These are phyloP conservation scores for Lissonota sp. DNA, from an alignment of 2,888 invertebrate species.

Conservation along the genomic window DNA sequence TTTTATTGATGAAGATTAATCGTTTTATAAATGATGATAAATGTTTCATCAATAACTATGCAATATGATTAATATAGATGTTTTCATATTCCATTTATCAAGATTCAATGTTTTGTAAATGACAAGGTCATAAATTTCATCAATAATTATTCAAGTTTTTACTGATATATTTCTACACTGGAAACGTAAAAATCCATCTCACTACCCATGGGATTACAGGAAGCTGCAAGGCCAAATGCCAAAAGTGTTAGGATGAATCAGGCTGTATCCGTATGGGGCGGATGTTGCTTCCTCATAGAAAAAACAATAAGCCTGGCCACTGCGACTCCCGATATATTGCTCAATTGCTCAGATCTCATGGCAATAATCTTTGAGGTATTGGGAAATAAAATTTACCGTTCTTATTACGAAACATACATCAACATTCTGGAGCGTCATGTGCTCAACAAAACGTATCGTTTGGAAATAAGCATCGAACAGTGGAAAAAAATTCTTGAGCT, in stretches of 20 bases:
- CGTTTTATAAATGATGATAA: too few species aligned
- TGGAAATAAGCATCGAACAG: constrained; percentile 84
- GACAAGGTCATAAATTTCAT: too few species aligned
- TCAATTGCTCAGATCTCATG: constrained; percentile 70
- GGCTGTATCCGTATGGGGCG: constrained; percentile 82
- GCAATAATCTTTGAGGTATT: constrained; percentile 72
- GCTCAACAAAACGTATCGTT: constrained; percentile 85
- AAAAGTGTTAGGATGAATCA: constrained; percentile 78
- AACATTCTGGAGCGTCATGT: constrained; percentile 86
- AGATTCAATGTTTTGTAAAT: too few species aligned
- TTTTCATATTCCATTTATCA: too few species aligned
- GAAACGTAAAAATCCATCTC: too few species aligned
- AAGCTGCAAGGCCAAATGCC: constrained; percentile 73
- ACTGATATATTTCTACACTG: too few species aligned
- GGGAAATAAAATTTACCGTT: constrained; percentile 76
- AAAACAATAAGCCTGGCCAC: constrained; percentile 62
- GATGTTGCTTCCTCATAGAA: constrained; percentile 70
- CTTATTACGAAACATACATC: constrained; percentile 85
- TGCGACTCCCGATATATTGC: constrained; percentile 59
- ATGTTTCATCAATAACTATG: too few species aligned
- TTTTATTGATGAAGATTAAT: too few species aligned
- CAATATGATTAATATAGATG: too few species aligned
- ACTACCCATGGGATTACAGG: too few species aligned
- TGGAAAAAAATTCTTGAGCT: constrained; percentile 85
- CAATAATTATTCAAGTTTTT: too few species aligned